Base-by-base conservation (phyloP, 2,113 vertebrate species). In the Lepus timidus region DNA sequence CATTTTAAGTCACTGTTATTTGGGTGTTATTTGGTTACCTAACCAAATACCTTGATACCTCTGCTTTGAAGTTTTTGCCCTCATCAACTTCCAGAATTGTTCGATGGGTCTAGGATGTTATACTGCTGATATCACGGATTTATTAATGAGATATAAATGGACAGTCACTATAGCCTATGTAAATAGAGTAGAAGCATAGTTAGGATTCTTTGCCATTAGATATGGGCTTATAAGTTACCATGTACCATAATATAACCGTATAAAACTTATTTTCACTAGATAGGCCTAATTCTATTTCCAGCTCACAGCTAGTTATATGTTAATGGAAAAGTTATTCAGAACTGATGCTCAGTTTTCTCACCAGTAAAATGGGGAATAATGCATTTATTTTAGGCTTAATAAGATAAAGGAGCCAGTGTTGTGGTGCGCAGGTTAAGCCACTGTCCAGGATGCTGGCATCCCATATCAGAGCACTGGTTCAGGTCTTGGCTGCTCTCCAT, bases 261-360 rank as follows among this genome's bases (percentile, higher is more conserved):
- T 78, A 94, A 55, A 36, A 7, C 20, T 8, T 84, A 49, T 89
- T 92, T 91, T 71, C 27, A 70, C 44, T 9, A 51, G 29, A 68
- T 31, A 87, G 84, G 17, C 19, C 87, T 81, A 67, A 86, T 55
- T 71, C 68, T 68, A 31, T 58, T 92, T 85, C 61, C 79, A 89
- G 39, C 44, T 86, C 29, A 83, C 3, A 93, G 68, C 29, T 64
- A 67, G 25, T 31, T 85, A 29, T 84, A 44, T 58, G 23, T 52
- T 83, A 76, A 27, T 86, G 11, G 83, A 64, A 25, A 75, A 71
- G 49, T 78, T 88, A 88, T 51, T 82, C 11, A 82, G 85, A 85
- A 79, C 36, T 80, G 49, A 88, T 88, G 36, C 31, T 91, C 92
- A 65, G 55, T 93, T 95, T 88, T 36, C 36, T 95, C 22, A 85